Evolutionary conservation across 2,797 vertebrate genomes (phyloP).

Genomic region (Geotrypetes seraphini): DNA sequence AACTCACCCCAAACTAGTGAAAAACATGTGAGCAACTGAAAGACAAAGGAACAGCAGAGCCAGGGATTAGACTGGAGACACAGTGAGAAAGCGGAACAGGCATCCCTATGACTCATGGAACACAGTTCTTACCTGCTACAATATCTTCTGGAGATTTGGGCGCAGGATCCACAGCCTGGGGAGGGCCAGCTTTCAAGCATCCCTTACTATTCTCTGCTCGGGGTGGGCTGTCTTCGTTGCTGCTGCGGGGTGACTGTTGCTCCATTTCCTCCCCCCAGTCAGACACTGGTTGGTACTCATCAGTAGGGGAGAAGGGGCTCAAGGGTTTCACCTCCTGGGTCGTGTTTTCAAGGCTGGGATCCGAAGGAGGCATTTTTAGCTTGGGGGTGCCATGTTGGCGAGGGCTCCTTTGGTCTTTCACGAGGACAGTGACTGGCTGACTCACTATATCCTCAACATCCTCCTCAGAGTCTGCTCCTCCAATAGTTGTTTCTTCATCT

Average conservation of each 20-base stretch:
- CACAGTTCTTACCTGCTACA: not conserved
- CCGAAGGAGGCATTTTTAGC: not conserved
- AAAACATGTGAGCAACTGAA: no score
- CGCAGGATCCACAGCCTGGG: not conserved
- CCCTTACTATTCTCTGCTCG: constrained; percentile 24
- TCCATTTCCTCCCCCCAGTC: constrained; percentile 95
- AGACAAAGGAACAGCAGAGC: no score
- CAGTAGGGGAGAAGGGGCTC: constrained; percentile 59
- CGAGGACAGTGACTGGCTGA: not conserved
- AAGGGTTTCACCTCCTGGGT: constrained; percentile 37
- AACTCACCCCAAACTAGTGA: no score
- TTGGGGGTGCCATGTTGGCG: not conserved
- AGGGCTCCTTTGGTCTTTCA: not conserved
- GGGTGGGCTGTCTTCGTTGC: constrained; percentile 47
- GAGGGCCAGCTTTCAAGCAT: no score
- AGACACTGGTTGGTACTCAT: constrained; percentile 58
- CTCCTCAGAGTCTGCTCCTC: constrained; percentile 5
- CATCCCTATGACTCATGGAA: not conserved
- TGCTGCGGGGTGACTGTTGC: constrained; percentile 61
- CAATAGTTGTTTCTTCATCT: constrained; percentile 16
- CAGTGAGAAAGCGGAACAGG: no score
- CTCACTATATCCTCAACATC: not conserved
- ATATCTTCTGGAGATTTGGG: not conserved
- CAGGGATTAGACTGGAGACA: no score
- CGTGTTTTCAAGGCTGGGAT: not conserved